Evolutionary conservation across 2,113 vertebrate genomes (phyloP).

Genomic region (Burhinus oedicnemus): DNA sequence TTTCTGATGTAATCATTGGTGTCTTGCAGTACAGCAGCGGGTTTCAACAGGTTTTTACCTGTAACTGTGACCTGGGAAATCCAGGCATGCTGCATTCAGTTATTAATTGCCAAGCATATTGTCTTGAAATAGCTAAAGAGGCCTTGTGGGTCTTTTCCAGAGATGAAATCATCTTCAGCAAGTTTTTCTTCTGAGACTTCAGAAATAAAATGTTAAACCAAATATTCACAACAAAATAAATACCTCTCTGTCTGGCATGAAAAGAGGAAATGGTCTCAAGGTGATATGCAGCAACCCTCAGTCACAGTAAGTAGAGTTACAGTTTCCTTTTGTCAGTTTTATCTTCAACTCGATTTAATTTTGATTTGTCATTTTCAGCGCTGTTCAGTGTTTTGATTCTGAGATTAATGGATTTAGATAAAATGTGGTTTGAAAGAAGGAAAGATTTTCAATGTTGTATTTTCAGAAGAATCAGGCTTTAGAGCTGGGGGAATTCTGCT

Average conservation of each 20-base stretch:
- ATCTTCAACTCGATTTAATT: not conserved
- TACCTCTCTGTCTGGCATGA: not conserved
- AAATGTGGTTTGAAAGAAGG: not conserved
- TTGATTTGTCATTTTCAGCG: not conserved
- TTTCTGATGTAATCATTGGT: not conserved
- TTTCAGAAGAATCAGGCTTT: not conserved
- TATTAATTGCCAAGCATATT: not conserved
- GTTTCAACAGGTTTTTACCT: not conserved
- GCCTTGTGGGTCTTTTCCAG: not conserved
- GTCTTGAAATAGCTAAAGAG: not conserved
- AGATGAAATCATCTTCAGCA: not conserved
- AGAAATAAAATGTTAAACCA: not conserved
- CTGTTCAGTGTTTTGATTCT: not conserved
- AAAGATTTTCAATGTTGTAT: not conserved
- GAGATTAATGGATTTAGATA: not conserved
- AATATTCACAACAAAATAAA: not conserved
- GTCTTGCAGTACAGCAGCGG: not conserved
- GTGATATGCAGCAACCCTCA: not conserved
- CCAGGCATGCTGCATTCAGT: not conserved
- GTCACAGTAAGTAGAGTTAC: not conserved
- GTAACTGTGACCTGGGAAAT: not conserved
- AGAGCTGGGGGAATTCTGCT: not conserved
- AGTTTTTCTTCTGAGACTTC: conserved; percentile 3
- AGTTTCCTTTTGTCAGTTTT: not conserved
- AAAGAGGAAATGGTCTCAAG: not conserved